Base-by-base conservation (phyloP, 2,797 vertebrate species). In the Odontamblyopus rebecca region DNA sequence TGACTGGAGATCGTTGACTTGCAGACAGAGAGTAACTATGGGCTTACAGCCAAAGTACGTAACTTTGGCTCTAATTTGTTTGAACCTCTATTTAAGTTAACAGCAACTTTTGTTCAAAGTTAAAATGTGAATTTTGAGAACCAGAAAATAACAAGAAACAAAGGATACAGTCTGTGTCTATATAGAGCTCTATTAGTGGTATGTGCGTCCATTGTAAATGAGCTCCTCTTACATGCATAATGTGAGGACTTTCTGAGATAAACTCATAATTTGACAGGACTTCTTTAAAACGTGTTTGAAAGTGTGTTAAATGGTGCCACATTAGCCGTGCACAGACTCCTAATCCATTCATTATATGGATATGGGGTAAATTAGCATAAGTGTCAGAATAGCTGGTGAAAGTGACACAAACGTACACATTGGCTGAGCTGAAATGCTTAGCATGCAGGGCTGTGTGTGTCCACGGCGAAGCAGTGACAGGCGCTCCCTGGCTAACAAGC, bases 401-500 rank as follows among this genome's bases (percentile, higher is more conserved):
- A 67, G 26, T 67, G 65, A 67, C 65, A 53, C 48, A 67, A 67
- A 53, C 48, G 27, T 67, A 67, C 65, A 67, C 50, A 67, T 53
- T 67, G 48, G 50, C 32, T 26, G 67, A n/a, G 56, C 38, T 41
- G 67, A 57, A 69, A 27, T 61, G 68, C 63, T 70, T 54, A 67
- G 68, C 68, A 53, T 70, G 62, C 68, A 38, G 61, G 38, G 61
- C 61, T 50, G 48, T 53, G 48, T 53, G 65, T 53, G 65, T 67
- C 65, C 62, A 54, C 59, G 53, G 61, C 67, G 61, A 54, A n/a
- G 66, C 32, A 23, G 68, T 84, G 82, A 86, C 83, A 78, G 85
- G 77, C 41, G 81, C 85, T 88, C 78, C 67, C 57, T 12, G 70
- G 88, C 79, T 93, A 94, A 93, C 76, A 79, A 93, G 73, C 85